phyloP scores from a whole-genome alignment of 2,888 invertebrate species.

The Loripinus fragilis region DNA sequence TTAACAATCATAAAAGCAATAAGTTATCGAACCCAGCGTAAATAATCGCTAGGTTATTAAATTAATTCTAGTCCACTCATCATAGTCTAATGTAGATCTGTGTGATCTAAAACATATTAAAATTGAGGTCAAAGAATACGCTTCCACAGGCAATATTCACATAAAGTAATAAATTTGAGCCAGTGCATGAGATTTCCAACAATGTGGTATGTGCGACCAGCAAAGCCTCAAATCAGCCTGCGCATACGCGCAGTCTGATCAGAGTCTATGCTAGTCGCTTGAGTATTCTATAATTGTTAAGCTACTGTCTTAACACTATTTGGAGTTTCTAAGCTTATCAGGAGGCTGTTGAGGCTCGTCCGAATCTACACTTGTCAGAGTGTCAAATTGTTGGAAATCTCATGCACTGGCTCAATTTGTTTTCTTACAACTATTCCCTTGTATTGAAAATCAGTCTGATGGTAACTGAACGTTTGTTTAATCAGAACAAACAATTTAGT shows the following conservation, averaged over 20 bases:
- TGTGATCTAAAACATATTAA: neutral
- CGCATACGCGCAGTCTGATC: too few relatives aligned
- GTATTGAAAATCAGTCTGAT: conserved; percentile 6
- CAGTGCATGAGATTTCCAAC: too few relatives aligned
- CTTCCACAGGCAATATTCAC: neutral
- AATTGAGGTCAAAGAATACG: neutral
- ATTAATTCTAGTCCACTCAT: conserved; percentile 9
- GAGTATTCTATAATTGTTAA: too few relatives aligned
- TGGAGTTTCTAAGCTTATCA: too few relatives aligned
- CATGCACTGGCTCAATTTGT: too few relatives aligned
- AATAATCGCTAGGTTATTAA: neutral
- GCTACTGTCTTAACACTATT: too few relatives aligned
- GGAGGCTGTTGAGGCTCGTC: too few relatives aligned
- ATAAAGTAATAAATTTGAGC: neutral
- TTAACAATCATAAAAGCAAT: neutral
- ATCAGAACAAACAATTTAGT: neutral
- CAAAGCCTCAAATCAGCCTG: too few relatives aligned
- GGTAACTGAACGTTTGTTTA: neutral
- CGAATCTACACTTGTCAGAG: too few relatives aligned
- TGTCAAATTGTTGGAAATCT: too few relatives aligned
- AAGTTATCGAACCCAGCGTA: neutral
- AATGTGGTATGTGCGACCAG: too few relatives aligned
- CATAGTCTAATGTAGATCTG: neutral
- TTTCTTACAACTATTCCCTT: neutral
- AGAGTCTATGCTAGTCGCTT: too few relatives aligned